Percentiles rank a stretch among this genome's conserved stretches.
These are phyloP conservation scores for Drosophila fuyamai DNA, from an alignment of 1,140 invertebrate genomes.

Conservation along the genomic window DNA sequence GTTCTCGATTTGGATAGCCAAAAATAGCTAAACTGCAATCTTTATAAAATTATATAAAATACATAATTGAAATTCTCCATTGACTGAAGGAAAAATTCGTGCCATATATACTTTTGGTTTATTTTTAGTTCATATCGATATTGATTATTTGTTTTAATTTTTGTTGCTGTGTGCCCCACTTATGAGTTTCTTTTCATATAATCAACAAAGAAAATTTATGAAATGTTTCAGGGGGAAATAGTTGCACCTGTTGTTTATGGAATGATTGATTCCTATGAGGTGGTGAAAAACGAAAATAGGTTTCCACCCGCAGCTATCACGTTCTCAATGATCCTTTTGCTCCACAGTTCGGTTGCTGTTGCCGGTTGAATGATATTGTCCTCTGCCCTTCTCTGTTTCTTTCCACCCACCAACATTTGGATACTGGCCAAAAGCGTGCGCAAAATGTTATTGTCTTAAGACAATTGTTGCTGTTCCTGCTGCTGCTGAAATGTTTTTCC, in stretches of 20 bases:
- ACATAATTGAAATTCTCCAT: slow-evolving; percentile 20
- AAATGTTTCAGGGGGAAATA: slow-evolving; percentile 22
- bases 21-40: slow-evolving; percentile 28
- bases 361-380: slow-evolving; percentile 30
- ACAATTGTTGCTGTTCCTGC: slow-evolving; percentile 36
- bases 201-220: slow-evolving; percentile 12
- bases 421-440: slow-evolving; percentile 76
- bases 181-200: slow-evolving; percentile 20
- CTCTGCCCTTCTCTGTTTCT: slow-evolving; percentile 1
- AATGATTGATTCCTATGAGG: slow-evolving; percentile 42
- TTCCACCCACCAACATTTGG: slow-evolving; percentile 36
- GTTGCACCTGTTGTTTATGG: slow-evolving; percentile 57
- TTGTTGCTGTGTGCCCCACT: slow-evolving; percentile 29
- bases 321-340: slow-evolving; percentile 44
- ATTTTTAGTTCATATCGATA: slow-evolving; percentile 35
- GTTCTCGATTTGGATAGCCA: background rate
- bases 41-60: slow-evolving; percentile 9
- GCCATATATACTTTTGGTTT: slow-evolving; percentile 8
- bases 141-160: slow-evolving; percentile 34
- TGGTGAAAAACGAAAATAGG: slow-evolving; percentile 34
- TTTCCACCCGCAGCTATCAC: slow-evolving; percentile 26
- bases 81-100: slow-evolving; percentile 24
- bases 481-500: slow-evolving; percentile 66
- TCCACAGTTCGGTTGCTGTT: slow-evolving; percentile 4
- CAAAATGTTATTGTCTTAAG: slow-evolving; percentile 73